Base-by-base conservation (phyloP, 2,797 vertebrate genomes). In the Presbytis comata region DNA sequence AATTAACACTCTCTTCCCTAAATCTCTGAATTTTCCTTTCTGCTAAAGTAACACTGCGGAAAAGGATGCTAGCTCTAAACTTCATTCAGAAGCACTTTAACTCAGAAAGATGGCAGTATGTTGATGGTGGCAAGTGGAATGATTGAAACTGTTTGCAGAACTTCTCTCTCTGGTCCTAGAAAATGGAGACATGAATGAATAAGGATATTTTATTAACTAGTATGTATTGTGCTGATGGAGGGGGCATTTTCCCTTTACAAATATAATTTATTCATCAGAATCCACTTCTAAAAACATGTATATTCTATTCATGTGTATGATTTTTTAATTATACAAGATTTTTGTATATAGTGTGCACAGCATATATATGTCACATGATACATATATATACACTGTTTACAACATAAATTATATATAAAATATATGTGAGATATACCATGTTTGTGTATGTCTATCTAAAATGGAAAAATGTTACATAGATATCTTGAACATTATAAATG, bases 401-500 rank as follows among this genome's bases (percentile, higher is more conserved):
- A 91, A 30, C 33, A 70, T 76, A 82, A 84, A 89, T 88, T 78
- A 64, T 57, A 64, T 87, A 75, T 92, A 89, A 95, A 95, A 78
- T 95, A 59, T 94, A 85, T 97, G 95, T 89, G 80, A 55, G 46
- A 96, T 85, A 87, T 26, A 53, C 17, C 36, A 12, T 95, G 44
- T 98, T 92, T 97, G n/a, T 83, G 9, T 97, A 85, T 46, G 30
- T 96, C 96, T 97, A 61, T 90, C 79, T 97, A 95, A 98, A 95
- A 93, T 91, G 61, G 95, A 95, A 97, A 97, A 97, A 95, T 92
- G 41, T 70, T 97, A 84, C 88, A 94, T 97, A 92, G 72, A 86
- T 97, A 96, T 97, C 91, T 97, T 97, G 96, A 96, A 78, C 30
- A 80, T 96, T 98, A 91, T 97, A 98, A 98, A 98, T 98, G 96